Base-by-base conservation (phyloP, 2,888 invertebrate genomes). In the Lochmaea crataegi region DNA sequence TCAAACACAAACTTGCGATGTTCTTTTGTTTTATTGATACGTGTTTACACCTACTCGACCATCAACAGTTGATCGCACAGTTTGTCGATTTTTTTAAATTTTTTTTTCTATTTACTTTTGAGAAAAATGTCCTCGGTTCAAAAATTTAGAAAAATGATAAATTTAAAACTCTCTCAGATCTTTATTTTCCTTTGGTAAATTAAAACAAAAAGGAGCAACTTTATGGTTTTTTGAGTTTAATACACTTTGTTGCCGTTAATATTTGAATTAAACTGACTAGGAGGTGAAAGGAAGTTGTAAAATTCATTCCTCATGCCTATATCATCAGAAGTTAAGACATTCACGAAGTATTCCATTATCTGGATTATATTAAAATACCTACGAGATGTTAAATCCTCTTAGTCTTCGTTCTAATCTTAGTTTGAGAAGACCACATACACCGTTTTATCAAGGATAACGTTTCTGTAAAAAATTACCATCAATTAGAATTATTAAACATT, bases 1-100 rank as follows among this genome's bases (percentile, higher is more conserved):
- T 78, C 74, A 73, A 73, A 71, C 70, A 66, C 69, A 65, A 61
- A 71, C 58, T 61, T 66, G 42, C 61, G 38, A 63, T 71, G 65
- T 65, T 69, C 38, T 60, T 61, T 69, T 68, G 45, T 66, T 68
- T 65, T 72, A 70, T 68, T 56, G 66, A 60, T 48, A 63, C 65
- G 60, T 48, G 64, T 71, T 70, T 42, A 64, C 72, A 72, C 70
- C 48, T 63, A 70, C 71, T 32, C 14, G 48, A 56, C 1, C 7
- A 42, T 53, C 45, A 26, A 56, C 68, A 68, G 60, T 68, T 68
- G n/a, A 60, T 53, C 32, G 56, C 11, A 14, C 45, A 7, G 1
- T 45, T 16, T 38, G 10, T 2, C 10, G 16, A n/a, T 41, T 60
- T 4, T 32, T 14, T 60, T 14, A 5, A 18, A 56, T 9, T 26